Conservation (phyloP, 2,888 invertebrate species). For the Pristionchus arcanus region DNA sequence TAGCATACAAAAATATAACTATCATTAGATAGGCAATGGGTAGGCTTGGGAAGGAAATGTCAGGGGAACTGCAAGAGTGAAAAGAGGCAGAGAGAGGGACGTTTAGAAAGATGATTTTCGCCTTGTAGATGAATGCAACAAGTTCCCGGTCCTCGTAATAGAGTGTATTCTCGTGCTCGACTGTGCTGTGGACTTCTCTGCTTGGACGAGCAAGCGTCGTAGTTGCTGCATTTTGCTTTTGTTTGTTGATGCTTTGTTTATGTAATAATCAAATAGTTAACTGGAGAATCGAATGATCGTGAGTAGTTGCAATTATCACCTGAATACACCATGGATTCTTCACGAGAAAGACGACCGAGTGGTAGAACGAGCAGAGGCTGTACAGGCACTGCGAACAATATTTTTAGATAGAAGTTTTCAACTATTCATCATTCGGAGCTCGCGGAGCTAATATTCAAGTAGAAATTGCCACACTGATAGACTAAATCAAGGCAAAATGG, state of each 20-base stretch:
- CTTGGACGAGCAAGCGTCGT: background rate
- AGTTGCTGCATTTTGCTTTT: background rate
- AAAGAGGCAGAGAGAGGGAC: too few species aligned
- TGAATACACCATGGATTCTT: constrained; percentile 3
- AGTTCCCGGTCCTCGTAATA: background rate
- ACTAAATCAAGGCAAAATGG: too few species aligned
- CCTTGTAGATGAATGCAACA: background rate
- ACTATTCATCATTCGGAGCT: background rate
- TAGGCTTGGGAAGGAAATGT: too few species aligned
- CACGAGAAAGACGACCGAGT: background rate
- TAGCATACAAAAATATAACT: too few species aligned
- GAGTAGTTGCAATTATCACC: too few species aligned
- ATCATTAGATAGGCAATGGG: too few species aligned
- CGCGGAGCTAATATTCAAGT: too few species aligned
- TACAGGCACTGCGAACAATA: background rate
- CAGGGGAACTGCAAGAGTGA: too few species aligned
- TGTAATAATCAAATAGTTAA: too few species aligned
- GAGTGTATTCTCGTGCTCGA: background rate
- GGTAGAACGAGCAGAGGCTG: background rate
- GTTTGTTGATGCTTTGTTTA: too few species aligned
- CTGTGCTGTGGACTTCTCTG: background rate
- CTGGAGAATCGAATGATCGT: too few species aligned
- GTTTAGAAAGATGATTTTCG: background rate
- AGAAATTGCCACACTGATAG: too few species aligned
- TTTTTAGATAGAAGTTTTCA: background rate